Evolutionary conservation across 2,888 invertebrate genomes (phyloP).

Genomic region (Gisinianus flammeolus): DNA sequence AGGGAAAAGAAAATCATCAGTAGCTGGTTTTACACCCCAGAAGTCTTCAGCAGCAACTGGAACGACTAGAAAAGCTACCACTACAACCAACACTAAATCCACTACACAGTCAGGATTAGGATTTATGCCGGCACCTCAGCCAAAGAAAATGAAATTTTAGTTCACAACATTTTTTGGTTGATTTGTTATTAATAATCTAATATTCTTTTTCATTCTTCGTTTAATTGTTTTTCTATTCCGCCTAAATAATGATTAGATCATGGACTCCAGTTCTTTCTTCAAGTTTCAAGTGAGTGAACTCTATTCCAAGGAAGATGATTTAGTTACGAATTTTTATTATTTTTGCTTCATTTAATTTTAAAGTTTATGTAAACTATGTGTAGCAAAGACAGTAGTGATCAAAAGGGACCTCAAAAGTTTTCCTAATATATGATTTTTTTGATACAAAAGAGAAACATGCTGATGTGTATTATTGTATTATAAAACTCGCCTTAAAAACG

Average conservation of each 20-base stretch:
- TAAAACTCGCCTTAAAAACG: too few species aligned
- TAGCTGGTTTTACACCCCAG: slow-evolving; percentile 13
- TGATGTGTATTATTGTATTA: too few species aligned
- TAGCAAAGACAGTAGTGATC: not conserved
- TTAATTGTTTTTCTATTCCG: not conserved
- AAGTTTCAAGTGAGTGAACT: too few species aligned
- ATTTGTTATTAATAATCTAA: too few species aligned
- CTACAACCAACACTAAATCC: not conserved
- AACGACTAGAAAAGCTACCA: slow-evolving; percentile 6
- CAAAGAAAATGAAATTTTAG: slow-evolving; percentile 32
- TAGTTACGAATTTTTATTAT: not conserved
- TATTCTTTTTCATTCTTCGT: not conserved
- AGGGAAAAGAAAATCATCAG: slow-evolving; percentile 16
- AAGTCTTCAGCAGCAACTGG: not conserved
- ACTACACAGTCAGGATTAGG: slow-evolving; percentile 1
- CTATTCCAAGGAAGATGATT: too few species aligned
- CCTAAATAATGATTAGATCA: not conserved
- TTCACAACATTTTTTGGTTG: not conserved
- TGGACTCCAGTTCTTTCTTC: not conserved
- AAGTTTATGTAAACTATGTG: not conserved
- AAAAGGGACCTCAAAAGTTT: not conserved
- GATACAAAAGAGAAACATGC: too few species aligned
- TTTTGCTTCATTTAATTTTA: too few species aligned
- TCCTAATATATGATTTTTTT: not conserved
- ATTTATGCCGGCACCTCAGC: slow-evolving; percentile 31